phyloP scores from a whole-genome alignment of 1,140 invertebrate genomes.

The Bombyx mori region DNA sequence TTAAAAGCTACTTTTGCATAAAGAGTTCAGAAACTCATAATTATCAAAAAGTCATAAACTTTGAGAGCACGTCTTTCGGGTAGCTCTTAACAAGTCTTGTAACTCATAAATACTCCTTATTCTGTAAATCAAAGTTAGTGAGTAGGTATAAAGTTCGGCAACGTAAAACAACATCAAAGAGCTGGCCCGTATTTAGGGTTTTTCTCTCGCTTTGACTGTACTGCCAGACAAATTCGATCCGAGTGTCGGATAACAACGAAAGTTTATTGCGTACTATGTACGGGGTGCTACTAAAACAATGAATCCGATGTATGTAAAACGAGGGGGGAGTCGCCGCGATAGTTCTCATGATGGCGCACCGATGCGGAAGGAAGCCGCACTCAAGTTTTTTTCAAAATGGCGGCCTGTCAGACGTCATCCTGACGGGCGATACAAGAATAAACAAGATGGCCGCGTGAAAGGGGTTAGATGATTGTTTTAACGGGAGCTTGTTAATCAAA shows the following conservation, averaged over 20 bases:
- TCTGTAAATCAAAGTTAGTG: not conserved
- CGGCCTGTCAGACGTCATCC: conserved; percentile 58
- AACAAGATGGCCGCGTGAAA: conserved; percentile 54
- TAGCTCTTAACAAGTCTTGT: no score
- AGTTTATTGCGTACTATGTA: conserved; percentile 50
- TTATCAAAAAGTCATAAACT: no score
- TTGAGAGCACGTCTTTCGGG: no score
- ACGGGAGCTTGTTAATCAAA: no score
- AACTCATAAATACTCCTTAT: no score
- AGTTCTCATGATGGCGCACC: conserved; percentile 60
- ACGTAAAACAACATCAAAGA: conserved; percentile 9
- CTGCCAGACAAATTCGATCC: conserved; percentile 37
- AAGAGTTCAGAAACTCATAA: no score
- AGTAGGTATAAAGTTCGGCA: not conserved
- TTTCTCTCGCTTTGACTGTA: conserved; percentile 21
- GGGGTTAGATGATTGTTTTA: conserved; percentile 27
- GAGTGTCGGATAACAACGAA: conserved; percentile 54
- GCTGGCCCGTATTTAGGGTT: conserved; percentile 5
- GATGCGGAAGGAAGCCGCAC: conserved; percentile 66
- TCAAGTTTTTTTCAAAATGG: conserved; percentile 67
- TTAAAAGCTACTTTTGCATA: no score
- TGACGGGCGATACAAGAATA: conserved; percentile 50
- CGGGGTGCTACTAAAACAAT: conserved; percentile 59
- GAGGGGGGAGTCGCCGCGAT: conserved; percentile 59
- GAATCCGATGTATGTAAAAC: conserved; percentile 65